These are phyloP conservation scores for Fratercula arctica DNA, from an alignment of 2,797 vertebrate species.

Conservation along the genomic window DNA sequence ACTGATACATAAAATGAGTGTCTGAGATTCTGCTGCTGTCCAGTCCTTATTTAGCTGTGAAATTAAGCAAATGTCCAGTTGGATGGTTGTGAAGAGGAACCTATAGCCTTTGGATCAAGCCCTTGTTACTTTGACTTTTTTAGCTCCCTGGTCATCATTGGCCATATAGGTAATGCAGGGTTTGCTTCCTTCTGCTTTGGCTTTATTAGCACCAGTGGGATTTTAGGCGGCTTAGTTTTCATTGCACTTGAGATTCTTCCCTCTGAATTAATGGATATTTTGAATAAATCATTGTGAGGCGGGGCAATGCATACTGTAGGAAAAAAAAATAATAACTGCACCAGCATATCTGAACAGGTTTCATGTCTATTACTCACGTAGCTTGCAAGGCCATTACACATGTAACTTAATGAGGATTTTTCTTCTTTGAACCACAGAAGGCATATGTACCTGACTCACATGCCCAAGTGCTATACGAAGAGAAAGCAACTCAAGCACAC, in stretches of 20 bases:
- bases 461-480: neutral
- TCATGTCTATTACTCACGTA: neutral
- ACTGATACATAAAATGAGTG: neutral
- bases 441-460: neutral
- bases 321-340: neutral
- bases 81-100: neutral
- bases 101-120: neutral
- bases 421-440: slow-evolving; percentile 5
- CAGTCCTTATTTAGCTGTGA: neutral
- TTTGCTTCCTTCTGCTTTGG: neutral
- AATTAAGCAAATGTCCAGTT: neutral
- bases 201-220: slow-evolving; percentile 14
- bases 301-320: neutral
- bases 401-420: slow-evolving; percentile 22
- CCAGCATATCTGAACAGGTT: slow-evolving; percentile 15
- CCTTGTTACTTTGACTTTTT: neutral
- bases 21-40: neutral
- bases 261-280: slow-evolving; percentile 39
- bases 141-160: neutral
- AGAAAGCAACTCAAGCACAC: neutral
- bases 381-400: neutral
- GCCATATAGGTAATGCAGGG: neutral
- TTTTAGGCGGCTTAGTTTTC: neutral
- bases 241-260: neutral
- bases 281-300: slow-evolving; percentile 34